Base-by-base conservation (phyloP, 2,113 vertebrate genomes). In the Zapornia atra region DNA sequence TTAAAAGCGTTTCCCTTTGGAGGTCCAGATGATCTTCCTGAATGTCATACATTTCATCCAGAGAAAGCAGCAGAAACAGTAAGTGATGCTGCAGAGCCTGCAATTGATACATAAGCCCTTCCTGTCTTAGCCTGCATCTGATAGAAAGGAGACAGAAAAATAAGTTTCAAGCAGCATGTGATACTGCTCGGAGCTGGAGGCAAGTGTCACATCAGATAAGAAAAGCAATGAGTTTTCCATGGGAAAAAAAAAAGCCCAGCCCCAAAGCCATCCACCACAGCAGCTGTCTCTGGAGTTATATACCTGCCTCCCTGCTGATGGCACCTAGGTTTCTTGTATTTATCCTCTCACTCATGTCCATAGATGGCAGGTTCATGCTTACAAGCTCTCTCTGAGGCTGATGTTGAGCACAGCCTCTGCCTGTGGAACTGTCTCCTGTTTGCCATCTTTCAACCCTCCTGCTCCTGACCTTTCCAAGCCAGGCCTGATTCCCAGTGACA, bases 191-290 rank as follows among this genome's bases (percentile, higher is more conserved):
- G 46, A 86, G 63, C 85, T 92, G 26, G 82, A 90, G 60, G 73
- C 31, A 91, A 88, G 36, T 80, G 78, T 97, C 94, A 91, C 21
- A 84, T 88, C 76, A 76, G 56, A 87, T 94, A 84, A 91, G 88
- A 82, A 88, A 73, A 71, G 77, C 85, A 82, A 21, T 78, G 81
- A 94, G 29, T 71, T 90, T 91, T 91, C 64, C 48, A 66, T 2
- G 0, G 51, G 56, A 28, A 54, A 33, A 57, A 86, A 90, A 86
- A 90, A 79, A 14, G 9, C n/a, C 21, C 7, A 2, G 61, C 38
- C 56, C n/a, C n/a, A 78, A 91, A 78, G 53, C 61, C 48, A 42
- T 71, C 56, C 83, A 83, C 24, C 3, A 3, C 48, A 70, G 64
- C 53, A 81, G 69, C 61, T 73, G 25, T 63, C 21, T 82, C 66